Percentiles rank a stretch among this genome's conserved stretches.
Conservation (phyloP, 1,140 invertebrate genomes). For the Danaus plexippus region DNA sequence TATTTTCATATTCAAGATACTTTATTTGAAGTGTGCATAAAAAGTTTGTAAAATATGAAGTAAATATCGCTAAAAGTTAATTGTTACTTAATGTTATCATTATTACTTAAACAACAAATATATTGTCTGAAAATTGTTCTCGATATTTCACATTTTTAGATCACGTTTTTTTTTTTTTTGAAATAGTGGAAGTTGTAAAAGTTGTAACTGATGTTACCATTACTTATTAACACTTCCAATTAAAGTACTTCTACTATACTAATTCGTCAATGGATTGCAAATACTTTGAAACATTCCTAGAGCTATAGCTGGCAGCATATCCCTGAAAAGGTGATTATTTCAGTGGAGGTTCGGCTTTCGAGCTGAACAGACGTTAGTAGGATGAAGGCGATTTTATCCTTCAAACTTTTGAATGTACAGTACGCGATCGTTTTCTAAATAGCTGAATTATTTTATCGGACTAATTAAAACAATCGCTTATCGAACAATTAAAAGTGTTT, state of each 20-base stretch:
- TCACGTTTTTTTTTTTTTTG: too few relatives aligned
- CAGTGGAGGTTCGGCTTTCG: conserved; percentile 44
- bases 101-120: too few relatives aligned
- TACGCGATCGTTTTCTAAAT: conserved; percentile 25
- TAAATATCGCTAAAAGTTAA: too few relatives aligned
- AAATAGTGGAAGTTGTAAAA: too few relatives aligned
- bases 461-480: conserved; percentile 16
- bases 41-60: too few relatives aligned
- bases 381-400: conserved; percentile 33
- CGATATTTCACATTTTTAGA: too few relatives aligned
- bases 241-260: not conserved
- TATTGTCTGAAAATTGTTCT: too few relatives aligned
- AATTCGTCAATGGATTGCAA: conserved; percentile 7
- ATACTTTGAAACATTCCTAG: conserved; percentile 3
- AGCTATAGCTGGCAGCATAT: conserved; percentile 4
- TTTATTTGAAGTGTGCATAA: too few relatives aligned
- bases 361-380: conserved; percentile 31
- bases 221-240: too few relatives aligned
- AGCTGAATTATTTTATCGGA: conserved; percentile 8
- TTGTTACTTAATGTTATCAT: too few relatives aligned
- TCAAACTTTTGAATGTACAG: conserved; percentile 40
- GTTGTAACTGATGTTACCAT: too few relatives aligned
- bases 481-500: conserved; percentile 18
- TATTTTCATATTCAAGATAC: too few relatives aligned
- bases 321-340: conserved; percentile 20